phyloP scores from a whole-genome alignment of 2,888 invertebrate species.

The Ophion obscuratus region DNA sequence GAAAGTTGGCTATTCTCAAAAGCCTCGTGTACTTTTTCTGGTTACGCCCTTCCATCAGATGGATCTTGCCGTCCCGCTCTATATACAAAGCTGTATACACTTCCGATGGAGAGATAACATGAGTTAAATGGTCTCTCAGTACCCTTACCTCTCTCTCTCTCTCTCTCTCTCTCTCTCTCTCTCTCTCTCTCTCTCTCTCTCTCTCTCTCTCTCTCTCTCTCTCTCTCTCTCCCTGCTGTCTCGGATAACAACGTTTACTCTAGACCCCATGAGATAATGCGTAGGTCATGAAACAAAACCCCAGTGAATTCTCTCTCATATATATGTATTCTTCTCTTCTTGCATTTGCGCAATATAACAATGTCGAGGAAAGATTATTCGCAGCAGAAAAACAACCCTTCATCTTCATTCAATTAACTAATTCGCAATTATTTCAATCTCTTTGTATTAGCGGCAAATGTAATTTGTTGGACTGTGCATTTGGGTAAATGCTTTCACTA shows the following conservation, averaged over 20 bases:
- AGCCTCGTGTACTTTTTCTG: background rate
- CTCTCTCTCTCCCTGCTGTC: background rate
- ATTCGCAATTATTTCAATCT: background rate
- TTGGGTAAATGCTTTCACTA: too few species aligned
- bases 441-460: too few species aligned
- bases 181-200: too few species aligned
- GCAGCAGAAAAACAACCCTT: background rate
- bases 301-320: background rate
- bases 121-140: constrained; percentile 8
- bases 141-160: background rate
- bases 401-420: background rate
- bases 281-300: background rate
- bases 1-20: constrained; percentile 16
- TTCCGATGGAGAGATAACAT: background rate
- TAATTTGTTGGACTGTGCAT: too few species aligned
- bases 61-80: constrained; percentile 20
- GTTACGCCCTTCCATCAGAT: background rate
- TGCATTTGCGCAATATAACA: background rate
- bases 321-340: background rate
- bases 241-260: constrained; percentile 5
- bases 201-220: too few species aligned
- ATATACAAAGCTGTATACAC: constrained; percentile 9
- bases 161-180: too few species aligned
- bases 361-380: background rate
- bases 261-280: constrained; percentile 8